These are phyloP conservation scores for Ichneumoninae sp. DNA, from an alignment of 2,888 invertebrate genomes.

Conservation along the genomic window DNA sequence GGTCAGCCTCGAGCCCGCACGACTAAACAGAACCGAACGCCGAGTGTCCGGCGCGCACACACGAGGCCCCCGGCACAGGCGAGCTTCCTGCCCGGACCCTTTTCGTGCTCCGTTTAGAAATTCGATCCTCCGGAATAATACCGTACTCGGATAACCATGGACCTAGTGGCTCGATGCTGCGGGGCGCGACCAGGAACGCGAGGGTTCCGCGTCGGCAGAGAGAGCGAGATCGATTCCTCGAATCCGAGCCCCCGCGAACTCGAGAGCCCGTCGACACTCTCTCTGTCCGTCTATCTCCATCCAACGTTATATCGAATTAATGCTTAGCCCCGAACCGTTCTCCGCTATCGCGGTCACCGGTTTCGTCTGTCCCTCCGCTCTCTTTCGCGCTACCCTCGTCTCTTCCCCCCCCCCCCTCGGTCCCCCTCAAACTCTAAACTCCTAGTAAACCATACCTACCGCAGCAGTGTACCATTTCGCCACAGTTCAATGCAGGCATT, in stretches of 20 bases:
- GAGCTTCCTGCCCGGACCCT: conserved; percentile 13
- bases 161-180: background rate
- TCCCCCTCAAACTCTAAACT: conserved; percentile 48
- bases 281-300: conserved; percentile 30
- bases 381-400: conserved; percentile 22
- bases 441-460: conserved; percentile 32
- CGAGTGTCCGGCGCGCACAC: background rate
- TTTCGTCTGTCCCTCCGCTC: conserved; percentile 49
- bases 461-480: conserved; percentile 26
- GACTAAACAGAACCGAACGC: background rate
- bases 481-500: conserved; percentile 18
- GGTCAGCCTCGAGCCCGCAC: background rate
- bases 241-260: conserved; percentile 61
- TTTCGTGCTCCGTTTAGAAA: conserved; percentile 68
- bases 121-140: conserved; percentile 71
- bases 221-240: conserved; percentile 65
- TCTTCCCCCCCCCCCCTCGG: background rate
- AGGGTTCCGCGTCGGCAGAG: conserved; percentile 28
- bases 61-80: background rate
- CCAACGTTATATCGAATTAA: conserved; percentile 60
- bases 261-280: conserved; percentile 52
- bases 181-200: background rate
- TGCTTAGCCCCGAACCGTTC: conserved; percentile 43
- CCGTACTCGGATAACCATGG: conserved; percentile 51
- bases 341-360: conserved; percentile 54